Percentiles rank a stretch among this genome's conserved stretches.
Conservation (phyloP, 2,888 invertebrate species). For the Xestoiulus laeticollis region DNA sequence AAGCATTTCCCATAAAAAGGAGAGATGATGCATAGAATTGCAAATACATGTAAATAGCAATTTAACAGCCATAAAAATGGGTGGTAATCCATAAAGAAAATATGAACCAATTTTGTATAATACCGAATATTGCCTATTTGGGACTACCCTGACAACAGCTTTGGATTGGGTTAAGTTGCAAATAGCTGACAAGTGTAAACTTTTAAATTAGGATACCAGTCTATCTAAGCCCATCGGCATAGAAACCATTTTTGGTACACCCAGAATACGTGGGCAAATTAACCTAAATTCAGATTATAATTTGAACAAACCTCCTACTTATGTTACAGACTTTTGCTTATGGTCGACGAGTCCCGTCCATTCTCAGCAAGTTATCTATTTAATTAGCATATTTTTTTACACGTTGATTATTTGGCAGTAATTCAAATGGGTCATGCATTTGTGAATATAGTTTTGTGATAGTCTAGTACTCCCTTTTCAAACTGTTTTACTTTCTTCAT, state of each 20-base stretch:
- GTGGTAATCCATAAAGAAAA: background rate
- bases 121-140: background rate
- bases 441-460: background rate
- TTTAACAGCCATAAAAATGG: background rate
- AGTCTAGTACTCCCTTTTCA: background rate
- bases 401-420: background rate
- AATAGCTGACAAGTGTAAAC: background rate
- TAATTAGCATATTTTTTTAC: slow-evolving; percentile 17
- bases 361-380: background rate
- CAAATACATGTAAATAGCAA: background rate
- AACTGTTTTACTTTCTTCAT: background rate
- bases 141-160: background rate
- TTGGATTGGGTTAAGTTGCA: background rate
- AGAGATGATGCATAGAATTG: background rate
- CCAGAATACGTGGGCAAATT: slow-evolving; percentile 9
- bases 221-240: slow-evolving; percentile 4
- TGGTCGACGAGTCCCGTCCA: background rate
- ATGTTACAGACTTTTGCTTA: background rate
- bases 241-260: background rate
- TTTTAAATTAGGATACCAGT: background rate
- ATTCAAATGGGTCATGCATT: slow-evolving; percentile 3
- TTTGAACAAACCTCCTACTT: slow-evolving; percentile 3
- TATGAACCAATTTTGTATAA: background rate
- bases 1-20: background rate
- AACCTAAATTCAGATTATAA: slow-evolving; percentile 2